phyloP scores from a whole-genome alignment of 2,888 invertebrate species.

The Pasiphila rectangulata region DNA sequence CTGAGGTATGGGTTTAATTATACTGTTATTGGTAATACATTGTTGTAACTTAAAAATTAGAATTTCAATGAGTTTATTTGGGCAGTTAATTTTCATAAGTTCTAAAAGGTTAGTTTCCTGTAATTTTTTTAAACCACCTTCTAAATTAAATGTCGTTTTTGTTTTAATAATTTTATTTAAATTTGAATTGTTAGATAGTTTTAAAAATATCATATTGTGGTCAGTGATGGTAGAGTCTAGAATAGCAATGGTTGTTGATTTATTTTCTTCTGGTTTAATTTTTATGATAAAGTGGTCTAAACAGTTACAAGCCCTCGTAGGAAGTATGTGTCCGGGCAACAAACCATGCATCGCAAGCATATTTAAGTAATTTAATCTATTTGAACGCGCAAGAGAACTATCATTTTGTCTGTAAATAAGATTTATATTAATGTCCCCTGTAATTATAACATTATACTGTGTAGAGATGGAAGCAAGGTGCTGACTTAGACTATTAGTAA shows the following conservation, averaged over 20 bases:
- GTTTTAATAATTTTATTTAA: background rate
- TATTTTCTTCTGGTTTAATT: conserved; percentile 1
- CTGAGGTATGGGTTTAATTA: background rate
- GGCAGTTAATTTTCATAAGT: background rate
- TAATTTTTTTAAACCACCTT: background rate
- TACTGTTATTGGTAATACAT: background rate
- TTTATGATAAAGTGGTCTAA: conserved; percentile 1
- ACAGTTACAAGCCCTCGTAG: background rate
- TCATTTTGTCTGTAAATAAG: background rate
- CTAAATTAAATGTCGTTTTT: background rate
- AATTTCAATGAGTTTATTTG: background rate
- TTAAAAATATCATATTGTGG: background rate
- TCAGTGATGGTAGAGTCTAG: conserved; percentile 1
- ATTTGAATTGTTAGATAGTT: background rate
- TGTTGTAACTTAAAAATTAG: background rate
- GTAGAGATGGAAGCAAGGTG: background rate
- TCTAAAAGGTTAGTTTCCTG: background rate
- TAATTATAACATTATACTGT: background rate
- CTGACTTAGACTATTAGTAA: background rate
- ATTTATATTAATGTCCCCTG: conserved; percentile 2
- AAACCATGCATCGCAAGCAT: conserved; percentile 2
- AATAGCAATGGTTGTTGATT: background rate
- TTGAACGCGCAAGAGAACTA: background rate
- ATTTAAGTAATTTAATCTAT: conserved; percentile 1
- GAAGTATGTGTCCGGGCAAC: background rate